Percentiles rank a stretch among this genome's conserved stretches.
Conservation (phyloP, 2,113 vertebrate genomes). For the Cepphus grylle region DNA sequence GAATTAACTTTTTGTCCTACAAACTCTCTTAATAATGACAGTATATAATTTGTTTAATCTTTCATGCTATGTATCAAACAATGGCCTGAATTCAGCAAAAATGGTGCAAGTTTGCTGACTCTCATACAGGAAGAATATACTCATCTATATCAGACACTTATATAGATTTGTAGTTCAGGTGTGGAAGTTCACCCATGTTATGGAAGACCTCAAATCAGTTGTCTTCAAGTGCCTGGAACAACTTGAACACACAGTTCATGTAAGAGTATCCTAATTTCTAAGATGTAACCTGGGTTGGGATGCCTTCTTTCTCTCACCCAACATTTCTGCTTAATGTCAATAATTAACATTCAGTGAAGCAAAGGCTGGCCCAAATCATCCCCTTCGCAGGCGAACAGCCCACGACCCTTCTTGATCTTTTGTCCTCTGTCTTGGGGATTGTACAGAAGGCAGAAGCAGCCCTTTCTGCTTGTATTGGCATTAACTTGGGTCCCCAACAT, state of each 20-base stretch:
- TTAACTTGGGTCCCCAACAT: not conserved
- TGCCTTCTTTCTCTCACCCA: not conserved
- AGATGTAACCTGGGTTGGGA: not conserved
- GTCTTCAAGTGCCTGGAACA: not conserved
- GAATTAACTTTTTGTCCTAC: slow-evolving; percentile 45
- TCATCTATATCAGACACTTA: not conserved
- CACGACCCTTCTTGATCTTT: not conserved
- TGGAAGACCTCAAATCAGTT: not conserved
- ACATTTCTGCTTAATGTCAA: not conserved
- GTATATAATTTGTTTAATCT: slow-evolving; percentile 25
- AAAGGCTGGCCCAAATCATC: not conserved
- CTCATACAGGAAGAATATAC: not conserved
- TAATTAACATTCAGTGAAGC: not conserved
- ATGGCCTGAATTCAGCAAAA: not conserved
- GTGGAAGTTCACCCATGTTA: not conserved
- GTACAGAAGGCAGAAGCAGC: not conserved
- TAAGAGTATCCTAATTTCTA: not conserved
- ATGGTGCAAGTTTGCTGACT: not conserved
- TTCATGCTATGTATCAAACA: not conserved
- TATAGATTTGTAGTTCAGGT: not conserved
- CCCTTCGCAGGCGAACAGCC: not conserved
- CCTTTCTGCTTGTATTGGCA: not conserved
- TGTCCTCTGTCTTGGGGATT: not conserved
- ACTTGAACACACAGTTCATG: not conserved
- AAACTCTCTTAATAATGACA: slow-evolving; percentile 11